phyloP scores from a whole-genome alignment of 2,113 vertebrate genomes.

The Channa maculata region DNA sequence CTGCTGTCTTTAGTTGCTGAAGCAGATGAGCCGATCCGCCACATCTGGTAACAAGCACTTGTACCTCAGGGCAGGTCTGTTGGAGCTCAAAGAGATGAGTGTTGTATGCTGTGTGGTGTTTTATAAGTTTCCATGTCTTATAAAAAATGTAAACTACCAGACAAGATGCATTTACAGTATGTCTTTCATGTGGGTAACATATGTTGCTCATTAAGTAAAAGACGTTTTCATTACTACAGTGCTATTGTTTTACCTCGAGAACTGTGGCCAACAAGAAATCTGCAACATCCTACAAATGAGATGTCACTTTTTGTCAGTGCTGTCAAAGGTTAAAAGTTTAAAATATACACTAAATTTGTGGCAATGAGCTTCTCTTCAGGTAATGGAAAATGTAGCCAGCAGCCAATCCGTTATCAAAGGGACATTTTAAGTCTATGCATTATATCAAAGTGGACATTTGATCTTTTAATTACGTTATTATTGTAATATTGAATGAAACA shows the following conservation, averaged over 20 bases:
- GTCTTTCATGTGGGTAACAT: neutral
- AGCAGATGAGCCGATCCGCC: slow-evolving; percentile 69
- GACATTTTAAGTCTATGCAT: neutral
- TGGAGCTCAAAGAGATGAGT: neutral
- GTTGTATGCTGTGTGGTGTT: neutral
- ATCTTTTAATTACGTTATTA: too few relatives aligned
- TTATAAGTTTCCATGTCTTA: neutral
- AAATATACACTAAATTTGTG: too few relatives aligned
- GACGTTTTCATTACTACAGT: neutral
- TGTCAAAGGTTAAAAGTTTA: too few relatives aligned
- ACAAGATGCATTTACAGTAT: neutral
- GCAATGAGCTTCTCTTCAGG: too few relatives aligned
- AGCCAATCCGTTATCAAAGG: neutral
- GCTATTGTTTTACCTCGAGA: slow-evolving; percentile 21
- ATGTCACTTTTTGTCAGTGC: too few relatives aligned
- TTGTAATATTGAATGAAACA: too few relatives aligned
- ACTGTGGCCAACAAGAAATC: neutral
- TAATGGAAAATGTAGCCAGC: neutral
- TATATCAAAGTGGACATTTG: neutral
- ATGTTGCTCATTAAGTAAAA: neutral
- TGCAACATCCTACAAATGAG: neutral
- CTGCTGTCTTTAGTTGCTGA: slow-evolving; percentile 87
- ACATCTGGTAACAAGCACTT: slow-evolving; percentile 64
- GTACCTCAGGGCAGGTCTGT: slow-evolving; percentile 3
- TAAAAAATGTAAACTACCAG: slow-evolving; percentile 6